These are phyloP conservation scores for Ivindomyrus marchei DNA, from an alignment of 2,113 vertebrate species.

Conservation along the genomic window DNA sequence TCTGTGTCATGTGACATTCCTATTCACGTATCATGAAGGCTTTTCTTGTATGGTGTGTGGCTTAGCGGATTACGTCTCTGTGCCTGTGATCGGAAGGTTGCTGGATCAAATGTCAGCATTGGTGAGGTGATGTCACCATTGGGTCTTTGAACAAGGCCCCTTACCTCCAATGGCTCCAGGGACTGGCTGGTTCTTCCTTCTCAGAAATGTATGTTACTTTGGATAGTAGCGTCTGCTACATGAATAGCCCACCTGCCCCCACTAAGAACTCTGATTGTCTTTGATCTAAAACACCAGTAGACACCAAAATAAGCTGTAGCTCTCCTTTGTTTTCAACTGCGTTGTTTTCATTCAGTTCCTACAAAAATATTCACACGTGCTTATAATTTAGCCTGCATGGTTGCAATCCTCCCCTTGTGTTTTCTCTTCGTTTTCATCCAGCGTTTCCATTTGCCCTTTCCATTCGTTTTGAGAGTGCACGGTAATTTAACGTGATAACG, in stretches of 20 bases:
- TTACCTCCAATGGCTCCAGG: neutral
- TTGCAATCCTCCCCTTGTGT: constrained; percentile 9
- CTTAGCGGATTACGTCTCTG: neutral
- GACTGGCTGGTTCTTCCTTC: neutral
- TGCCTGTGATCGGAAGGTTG: neutral
- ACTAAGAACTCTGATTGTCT: neutral
- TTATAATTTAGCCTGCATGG: neutral
- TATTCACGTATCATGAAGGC: neutral
- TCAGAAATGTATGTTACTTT: neutral
- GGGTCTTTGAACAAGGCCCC: neutral
- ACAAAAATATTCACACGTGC: neutral
- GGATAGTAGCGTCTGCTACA: neutral
- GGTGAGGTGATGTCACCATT: neutral
- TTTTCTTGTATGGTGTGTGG: neutral
- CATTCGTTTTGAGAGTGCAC: neutral
- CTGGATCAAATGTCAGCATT: neutral
- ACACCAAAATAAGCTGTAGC: neutral
- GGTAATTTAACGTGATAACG: neutral
- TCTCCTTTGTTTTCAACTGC: neutral
- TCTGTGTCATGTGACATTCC: neutral
- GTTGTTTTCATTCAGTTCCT: neutral
- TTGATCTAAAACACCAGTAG: neutral
- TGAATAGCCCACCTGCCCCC: neutral
- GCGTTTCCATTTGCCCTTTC: neutral
- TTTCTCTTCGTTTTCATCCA: neutral